These are phyloP conservation scores for Siphlonurus alternatus DNA, from an alignment of 2,888 invertebrate species.

Conservation along the genomic window DNA sequence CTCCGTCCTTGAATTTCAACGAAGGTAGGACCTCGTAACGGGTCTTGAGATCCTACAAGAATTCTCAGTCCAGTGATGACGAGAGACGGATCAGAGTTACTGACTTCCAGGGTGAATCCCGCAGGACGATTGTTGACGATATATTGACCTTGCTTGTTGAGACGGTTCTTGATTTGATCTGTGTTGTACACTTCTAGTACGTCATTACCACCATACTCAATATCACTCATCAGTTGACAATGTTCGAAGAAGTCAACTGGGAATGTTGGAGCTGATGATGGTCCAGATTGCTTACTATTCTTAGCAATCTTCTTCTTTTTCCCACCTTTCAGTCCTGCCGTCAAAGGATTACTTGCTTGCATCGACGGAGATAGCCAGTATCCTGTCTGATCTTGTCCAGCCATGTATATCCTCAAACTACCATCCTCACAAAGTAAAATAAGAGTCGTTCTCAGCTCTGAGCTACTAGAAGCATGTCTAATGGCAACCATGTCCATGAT, in stretches of 20 bases:
- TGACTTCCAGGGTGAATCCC: constrained; percentile 77
- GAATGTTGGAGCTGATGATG: constrained; percentile 48
- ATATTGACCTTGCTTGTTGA: constrained; percentile 73
- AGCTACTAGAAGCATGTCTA: constrained; percentile 58
- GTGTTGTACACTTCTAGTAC: constrained; percentile 86
- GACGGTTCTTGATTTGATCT: constrained; percentile 79
- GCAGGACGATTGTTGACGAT: constrained; percentile 81
- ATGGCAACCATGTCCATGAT: constrained; percentile 96
- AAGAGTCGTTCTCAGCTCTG: constrained; percentile 73
- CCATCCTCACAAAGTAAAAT: constrained; percentile 93
- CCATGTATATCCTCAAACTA: constrained; percentile 84
- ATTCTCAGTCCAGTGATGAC: constrained; percentile 84
- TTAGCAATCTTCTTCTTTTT: constrained; percentile 42
- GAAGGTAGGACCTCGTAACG: constrained; percentile 21
- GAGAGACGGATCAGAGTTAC: constrained; percentile 69
- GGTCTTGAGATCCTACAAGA: constrained; percentile 35
- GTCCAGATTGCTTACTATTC: background rate
- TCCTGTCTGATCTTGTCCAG: constrained; percentile 65
- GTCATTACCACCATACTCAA: constrained; percentile 92
- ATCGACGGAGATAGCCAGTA: constrained; percentile 51
- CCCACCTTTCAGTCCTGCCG: constrained; percentile 37
- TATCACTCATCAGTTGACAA: constrained; percentile 77
- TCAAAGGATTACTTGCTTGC: constrained; percentile 41
- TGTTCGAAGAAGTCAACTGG: constrained; percentile 96
- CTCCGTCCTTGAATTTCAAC: constrained; percentile 49